Base-by-base conservation (phyloP, 2,113 vertebrate genomes). In the Epinephelus fuscoguttatus region DNA sequence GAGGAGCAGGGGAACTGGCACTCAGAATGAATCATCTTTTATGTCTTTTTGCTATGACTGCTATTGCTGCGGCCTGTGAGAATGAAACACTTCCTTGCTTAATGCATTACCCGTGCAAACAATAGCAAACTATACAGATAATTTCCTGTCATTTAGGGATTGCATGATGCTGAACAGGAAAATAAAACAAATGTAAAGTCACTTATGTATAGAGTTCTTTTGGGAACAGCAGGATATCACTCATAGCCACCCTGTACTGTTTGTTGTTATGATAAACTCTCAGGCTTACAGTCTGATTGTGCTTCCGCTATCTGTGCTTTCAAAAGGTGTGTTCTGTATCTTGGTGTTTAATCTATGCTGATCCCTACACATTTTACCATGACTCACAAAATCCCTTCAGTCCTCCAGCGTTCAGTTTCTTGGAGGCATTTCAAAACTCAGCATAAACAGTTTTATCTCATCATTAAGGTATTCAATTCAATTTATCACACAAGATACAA, bases 21-120 rank as follows among this genome's bases (percentile, higher is more conserved):
- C 37, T 78, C 55, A 59, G 8, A 42, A 42, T 83, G 81, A 83
- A 72, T 84, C 61, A 84, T 59, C 74, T 71, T 77, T 77, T 64
- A 78, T 66, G 42, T 71, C 37, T 55, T 33, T 45, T 53, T 30
- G 17, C 52, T 70, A 30, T 18, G 4, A 53, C 33, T 47, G 25
- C 81, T 50, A 27, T 49, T 30, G 23, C 64, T 30, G 5, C 18
- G 23, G 8, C 64, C 45, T 27, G 15, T 30, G 42, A 45, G 40
- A 21, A 49, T 13, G 45, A 66, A 80, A 66, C 21, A 30, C 63
- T 42, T 61, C 60, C 33, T 11, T n/a, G 47, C 21, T 13, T 42
- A 70, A 53, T 75, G 63, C 23, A 21, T 74, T 17, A 81, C 45
- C 33, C 10, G 23, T 42, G 23, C 23, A 53, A 45, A 62, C 18